These are phyloP conservation scores for Dolomedes plantarius DNA, from an alignment of 2,888 invertebrate genomes.

Conservation along the genomic window DNA sequence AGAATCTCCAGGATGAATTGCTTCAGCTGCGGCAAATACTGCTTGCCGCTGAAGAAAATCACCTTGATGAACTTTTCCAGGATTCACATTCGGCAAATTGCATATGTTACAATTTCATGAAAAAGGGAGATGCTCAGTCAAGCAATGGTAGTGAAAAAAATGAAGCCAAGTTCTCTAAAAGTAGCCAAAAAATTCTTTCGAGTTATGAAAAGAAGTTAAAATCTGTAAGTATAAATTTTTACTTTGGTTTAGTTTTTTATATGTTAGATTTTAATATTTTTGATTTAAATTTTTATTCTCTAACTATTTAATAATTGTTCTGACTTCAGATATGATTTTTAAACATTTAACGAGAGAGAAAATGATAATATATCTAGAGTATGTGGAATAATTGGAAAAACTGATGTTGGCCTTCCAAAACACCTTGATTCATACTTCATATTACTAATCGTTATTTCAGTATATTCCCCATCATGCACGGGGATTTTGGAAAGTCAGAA, in stretches of 20 bases:
- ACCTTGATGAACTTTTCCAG: slow-evolving; percentile 59
- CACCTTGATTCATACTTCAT: too few relatives aligned
- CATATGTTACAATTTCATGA: slow-evolving; percentile 26
- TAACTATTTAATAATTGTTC: too few relatives aligned
- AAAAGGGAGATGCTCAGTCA: slow-evolving; percentile 1
- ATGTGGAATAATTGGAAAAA: too few relatives aligned
- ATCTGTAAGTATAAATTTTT: slow-evolving; percentile 1
- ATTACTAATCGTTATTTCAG: too few relatives aligned
- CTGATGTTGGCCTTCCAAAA: too few relatives aligned
- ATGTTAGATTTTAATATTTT: not conserved
- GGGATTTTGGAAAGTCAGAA: too few relatives aligned
- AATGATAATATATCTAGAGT: too few relatives aligned
- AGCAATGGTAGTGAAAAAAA: slow-evolving; percentile 26
- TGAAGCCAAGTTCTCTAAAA: slow-evolving; percentile 41
- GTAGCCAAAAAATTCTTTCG: slow-evolving; percentile 18
- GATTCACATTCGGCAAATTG: slow-evolving; percentile 59
- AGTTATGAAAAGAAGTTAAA: slow-evolving; percentile 41
- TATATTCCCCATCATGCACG: too few relatives aligned
- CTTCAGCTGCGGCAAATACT: slow-evolving; percentile 58
- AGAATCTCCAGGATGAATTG: slow-evolving; percentile 60
- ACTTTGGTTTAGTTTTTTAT: not conserved
- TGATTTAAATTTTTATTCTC: too few relatives aligned
- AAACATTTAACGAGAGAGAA: too few relatives aligned
- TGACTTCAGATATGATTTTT: too few relatives aligned
- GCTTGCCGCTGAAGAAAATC: slow-evolving; percentile 62